Conservation (phyloP, 2,888 invertebrate genomes). For the Orthonychiurus folsomi region DNA sequence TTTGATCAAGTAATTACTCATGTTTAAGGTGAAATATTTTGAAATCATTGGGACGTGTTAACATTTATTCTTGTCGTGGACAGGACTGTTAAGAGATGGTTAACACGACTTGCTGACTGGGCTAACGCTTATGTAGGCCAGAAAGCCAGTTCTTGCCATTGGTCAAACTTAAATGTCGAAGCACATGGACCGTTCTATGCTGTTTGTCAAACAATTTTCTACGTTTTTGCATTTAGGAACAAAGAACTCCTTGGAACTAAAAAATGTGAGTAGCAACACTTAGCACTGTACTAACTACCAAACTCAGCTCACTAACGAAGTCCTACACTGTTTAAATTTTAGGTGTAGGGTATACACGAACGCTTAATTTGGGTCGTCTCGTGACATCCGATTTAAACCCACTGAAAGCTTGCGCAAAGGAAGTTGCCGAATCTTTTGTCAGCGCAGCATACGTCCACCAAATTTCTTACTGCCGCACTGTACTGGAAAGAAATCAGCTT, state of each 20-base stretch:
- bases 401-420: slow-evolving; percentile 65
- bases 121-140: slow-evolving; percentile 70
- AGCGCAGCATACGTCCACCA: slow-evolving; percentile 74
- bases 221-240: slow-evolving; percentile 81
- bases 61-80: too few species aligned
- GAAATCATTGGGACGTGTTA: too few species aligned
- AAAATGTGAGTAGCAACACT: slow-evolving; percentile 59
- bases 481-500: slow-evolving; percentile 67
- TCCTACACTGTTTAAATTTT: too few species aligned
- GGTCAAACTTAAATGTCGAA: slow-evolving; percentile 53
- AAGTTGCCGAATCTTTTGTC: slow-evolving; percentile 70
- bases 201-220: slow-evolving; percentile 85
- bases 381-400: slow-evolving; percentile 83
- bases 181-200: slow-evolving; percentile 83
- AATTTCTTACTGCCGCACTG: slow-evolving; percentile 81
- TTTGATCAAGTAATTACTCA: slow-evolving; percentile 51
- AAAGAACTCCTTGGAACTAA: slow-evolving; percentile 66
- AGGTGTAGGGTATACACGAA: slow-evolving; percentile 24
- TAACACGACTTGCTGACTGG: slow-evolving; percentile 70
- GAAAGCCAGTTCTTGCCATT: slow-evolving; percentile 52
- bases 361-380: slow-evolving; percentile 65
- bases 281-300: too few species aligned
- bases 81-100: slow-evolving; percentile 56
- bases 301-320: too few species aligned
- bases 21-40: too few species aligned